A percentile compares a stretch with the other conserved stretches of the same genome.
Evolutionary conservation across 2,113 vertebrate genomes (phyloP).

Genomic region (Odocoileus virginianus): DNA sequence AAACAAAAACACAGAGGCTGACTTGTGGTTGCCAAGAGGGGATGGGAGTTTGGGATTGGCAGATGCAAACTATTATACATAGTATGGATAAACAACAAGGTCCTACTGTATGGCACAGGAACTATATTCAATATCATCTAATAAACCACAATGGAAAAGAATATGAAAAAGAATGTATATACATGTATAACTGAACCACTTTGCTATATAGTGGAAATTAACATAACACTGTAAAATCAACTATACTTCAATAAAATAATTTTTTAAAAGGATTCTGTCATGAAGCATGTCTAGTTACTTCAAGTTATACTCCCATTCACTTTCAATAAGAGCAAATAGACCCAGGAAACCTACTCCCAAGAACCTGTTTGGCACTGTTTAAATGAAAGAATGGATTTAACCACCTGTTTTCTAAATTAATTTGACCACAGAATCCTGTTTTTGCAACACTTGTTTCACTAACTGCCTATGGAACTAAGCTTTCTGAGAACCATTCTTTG

Average conservation of each 20-base stretch:
- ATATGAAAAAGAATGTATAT: background rate
- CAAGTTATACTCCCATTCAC: background rate
- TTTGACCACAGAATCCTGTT: background rate
- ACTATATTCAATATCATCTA: background rate
- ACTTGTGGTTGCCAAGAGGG: background rate
- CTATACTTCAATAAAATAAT: background rate
- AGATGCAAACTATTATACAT: background rate
- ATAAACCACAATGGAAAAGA: background rate
- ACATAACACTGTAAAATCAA: background rate
- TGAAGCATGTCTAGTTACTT: background rate
- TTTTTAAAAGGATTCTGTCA: background rate
- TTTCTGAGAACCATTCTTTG: background rate
- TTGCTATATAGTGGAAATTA: background rate
- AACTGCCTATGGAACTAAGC: background rate
- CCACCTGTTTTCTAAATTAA: background rate
- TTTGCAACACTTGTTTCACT: background rate
- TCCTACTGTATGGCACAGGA: background rate
- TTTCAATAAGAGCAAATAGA: background rate
- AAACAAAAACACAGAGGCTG: background rate
- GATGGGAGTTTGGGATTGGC: background rate
- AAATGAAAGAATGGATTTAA: background rate
- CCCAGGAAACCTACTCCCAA: background rate
- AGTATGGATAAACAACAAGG: background rate
- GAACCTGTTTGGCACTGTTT: background rate
- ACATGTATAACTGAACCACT: background rate